These are phyloP conservation scores for Denticeps clupeoides DNA, from an alignment of 2,797 vertebrate species.

Conservation along the genomic window DNA sequence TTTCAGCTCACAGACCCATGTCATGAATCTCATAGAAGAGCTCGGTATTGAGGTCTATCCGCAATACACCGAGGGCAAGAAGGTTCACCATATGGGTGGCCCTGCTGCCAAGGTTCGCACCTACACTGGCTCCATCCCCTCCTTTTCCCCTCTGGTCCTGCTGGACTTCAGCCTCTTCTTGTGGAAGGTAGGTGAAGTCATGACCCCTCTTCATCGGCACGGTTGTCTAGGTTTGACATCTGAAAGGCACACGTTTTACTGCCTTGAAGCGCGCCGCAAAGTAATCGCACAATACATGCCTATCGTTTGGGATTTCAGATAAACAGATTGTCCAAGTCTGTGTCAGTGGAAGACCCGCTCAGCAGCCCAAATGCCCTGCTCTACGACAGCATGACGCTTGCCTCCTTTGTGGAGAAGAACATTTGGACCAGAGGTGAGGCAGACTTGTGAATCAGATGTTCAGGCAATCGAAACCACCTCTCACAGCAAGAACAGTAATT, in stretches of 20 bases:
- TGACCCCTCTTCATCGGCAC: constrained; percentile 3
- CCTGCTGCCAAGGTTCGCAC: constrained; percentile 38
- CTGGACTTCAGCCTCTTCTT: constrained; percentile 49
- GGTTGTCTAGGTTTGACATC: neutral
- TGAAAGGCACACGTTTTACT: no score
- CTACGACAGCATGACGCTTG: constrained; percentile 55
- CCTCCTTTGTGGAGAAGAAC: constrained; percentile 45
- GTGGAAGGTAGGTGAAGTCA: constrained; percentile 44
- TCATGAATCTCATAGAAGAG: constrained; percentile 56
- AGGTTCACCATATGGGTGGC: constrained; percentile 52
- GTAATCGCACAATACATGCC: no score
- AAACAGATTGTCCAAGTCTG: constrained; percentile 42
- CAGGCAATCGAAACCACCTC: no score
- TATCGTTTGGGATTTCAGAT: no score
- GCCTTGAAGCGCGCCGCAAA: no score
- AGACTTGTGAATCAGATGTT: no score
- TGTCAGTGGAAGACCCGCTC: constrained; percentile 45
- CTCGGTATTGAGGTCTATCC: constrained; percentile 49
- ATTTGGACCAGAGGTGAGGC: constrained; percentile 56
- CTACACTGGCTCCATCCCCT: constrained; percentile 48
- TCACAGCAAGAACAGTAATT: no score
- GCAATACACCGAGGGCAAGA: constrained; percentile 52
- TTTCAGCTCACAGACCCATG: constrained; percentile 51
- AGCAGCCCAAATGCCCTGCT: constrained; percentile 41
- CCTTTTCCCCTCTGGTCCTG: constrained; percentile 38